These are phyloP conservation scores for Melikaiella ostensackeni DNA, from an alignment of 2,888 invertebrate species.

Conservation along the genomic window DNA sequence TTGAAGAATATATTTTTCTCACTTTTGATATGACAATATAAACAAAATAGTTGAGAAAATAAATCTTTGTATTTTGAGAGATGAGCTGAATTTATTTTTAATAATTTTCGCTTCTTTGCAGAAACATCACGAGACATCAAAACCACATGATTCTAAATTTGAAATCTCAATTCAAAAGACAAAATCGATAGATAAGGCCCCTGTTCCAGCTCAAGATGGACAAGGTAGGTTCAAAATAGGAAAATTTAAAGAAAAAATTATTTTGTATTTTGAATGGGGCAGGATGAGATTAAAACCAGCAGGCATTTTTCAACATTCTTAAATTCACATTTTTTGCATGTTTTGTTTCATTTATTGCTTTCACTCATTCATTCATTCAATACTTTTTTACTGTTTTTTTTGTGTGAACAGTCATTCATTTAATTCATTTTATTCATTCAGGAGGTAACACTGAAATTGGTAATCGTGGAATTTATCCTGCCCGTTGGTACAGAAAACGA, in stretches of 20 bases:
- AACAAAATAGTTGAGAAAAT: no score
- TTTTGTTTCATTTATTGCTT: background rate
- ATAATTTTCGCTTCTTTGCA: background rate
- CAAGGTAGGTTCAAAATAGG: background rate
- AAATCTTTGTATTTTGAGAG: no score
- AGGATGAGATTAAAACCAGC: background rate
- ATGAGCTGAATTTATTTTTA: no score
- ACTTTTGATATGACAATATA: no score
- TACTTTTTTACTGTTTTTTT: background rate
- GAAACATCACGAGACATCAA: background rate
- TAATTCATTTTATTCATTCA: background rate
- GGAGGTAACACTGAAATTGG: background rate
- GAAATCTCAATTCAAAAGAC: constrained; percentile 34
- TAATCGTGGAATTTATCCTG: constrained; percentile 41
- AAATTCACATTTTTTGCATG: background rate
- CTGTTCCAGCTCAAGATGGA: background rate
- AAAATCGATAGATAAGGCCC: background rate
- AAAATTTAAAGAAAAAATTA: background rate
- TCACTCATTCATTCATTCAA: background rate
- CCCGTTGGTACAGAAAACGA: constrained; percentile 45
- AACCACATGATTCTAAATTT: constrained; percentile 41
- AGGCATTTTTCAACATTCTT: background rate
- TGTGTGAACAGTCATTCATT: background rate
- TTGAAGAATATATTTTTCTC: no score
- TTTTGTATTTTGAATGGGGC: background rate